phyloP scores from a whole-genome alignment of 1,140 invertebrate species.

The Pemphigus obesinymphae region DNA sequence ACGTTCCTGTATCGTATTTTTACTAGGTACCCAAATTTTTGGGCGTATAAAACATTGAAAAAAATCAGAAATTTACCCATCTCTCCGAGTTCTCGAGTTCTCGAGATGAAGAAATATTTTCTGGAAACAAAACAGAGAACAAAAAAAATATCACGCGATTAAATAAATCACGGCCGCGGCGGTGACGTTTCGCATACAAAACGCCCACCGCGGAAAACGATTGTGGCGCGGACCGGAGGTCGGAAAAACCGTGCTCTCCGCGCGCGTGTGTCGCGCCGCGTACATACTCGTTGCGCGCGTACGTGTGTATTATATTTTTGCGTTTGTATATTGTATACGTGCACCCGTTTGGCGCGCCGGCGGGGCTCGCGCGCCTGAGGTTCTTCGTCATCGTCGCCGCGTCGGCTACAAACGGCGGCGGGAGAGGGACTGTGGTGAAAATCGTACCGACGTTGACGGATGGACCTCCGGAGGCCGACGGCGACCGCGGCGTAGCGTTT shows the following conservation, averaged over 20 bases:
- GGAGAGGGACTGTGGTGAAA: not conserved
- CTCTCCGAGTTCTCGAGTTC: too few species aligned
- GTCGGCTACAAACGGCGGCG: not conserved
- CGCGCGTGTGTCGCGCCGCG: not conserved
- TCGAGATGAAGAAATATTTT: too few species aligned
- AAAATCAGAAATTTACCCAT: too few species aligned
- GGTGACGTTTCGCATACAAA: not conserved
- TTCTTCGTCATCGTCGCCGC: not conserved
- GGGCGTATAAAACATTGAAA: too few species aligned
- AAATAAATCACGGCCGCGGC: not conserved
- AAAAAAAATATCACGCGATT: not conserved
- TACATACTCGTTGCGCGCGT: too few species aligned
- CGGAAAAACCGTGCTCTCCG: not conserved
- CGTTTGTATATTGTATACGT: too few species aligned
- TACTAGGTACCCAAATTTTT: too few species aligned
- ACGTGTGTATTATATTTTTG: not conserved
- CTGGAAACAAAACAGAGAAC: too few species aligned
- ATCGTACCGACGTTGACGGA: conserved; percentile 28
- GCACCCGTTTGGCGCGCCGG: too few species aligned
- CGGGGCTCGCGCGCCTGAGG: too few species aligned
- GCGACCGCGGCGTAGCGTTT: not conserved
- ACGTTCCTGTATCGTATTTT: too few species aligned
- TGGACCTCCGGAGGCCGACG: conserved; percentile 23
- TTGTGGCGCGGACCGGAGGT: not conserved
- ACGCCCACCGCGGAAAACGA: not conserved